Percentiles rank a stretch among this genome's conserved stretches.
phyloP scores from a whole-genome alignment of 2,888 invertebrate species.

The Lasioglossum malachurum region DNA sequence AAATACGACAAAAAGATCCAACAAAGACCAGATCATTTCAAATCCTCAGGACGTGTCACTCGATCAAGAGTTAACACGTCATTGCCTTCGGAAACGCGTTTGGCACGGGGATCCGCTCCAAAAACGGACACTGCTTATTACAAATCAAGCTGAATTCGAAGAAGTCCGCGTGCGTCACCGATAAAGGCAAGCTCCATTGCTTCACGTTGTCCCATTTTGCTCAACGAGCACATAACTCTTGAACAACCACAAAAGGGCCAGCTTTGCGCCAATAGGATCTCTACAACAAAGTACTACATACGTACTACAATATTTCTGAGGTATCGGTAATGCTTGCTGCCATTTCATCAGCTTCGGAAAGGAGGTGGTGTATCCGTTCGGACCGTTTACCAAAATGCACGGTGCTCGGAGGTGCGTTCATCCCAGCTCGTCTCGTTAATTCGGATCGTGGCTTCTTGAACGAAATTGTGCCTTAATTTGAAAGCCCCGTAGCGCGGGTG shows the following conservation, averaged over 20 bases:
- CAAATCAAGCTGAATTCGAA: background rate
- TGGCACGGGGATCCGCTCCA: background rate
- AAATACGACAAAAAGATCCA: background rate
- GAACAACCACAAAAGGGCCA: background rate
- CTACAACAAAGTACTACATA: background rate
- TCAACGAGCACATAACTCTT: background rate
- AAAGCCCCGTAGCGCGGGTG: constrained; percentile 76
- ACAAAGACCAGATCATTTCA: background rate
- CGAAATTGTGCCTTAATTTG: constrained; percentile 82
- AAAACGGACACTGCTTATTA: background rate
- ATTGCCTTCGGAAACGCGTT: background rate
- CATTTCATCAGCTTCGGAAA: background rate
- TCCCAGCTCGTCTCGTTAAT: constrained; percentile 72
- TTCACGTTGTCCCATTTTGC: background rate
- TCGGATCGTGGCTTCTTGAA: constrained; percentile 75
- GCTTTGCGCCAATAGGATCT: background rate
- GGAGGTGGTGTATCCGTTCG: background rate
- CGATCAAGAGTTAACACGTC: background rate
- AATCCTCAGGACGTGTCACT: background rate
- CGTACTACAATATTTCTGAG: background rate
- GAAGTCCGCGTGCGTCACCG: background rate
- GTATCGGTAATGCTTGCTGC: background rate
- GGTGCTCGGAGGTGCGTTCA: constrained; percentile 61
- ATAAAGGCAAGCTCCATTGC: background rate
- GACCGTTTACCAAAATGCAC: constrained; percentile 47